These are phyloP conservation scores for Anastrepha obliqua DNA, from an alignment of 1,140 invertebrate species.

Conservation along the genomic window DNA sequence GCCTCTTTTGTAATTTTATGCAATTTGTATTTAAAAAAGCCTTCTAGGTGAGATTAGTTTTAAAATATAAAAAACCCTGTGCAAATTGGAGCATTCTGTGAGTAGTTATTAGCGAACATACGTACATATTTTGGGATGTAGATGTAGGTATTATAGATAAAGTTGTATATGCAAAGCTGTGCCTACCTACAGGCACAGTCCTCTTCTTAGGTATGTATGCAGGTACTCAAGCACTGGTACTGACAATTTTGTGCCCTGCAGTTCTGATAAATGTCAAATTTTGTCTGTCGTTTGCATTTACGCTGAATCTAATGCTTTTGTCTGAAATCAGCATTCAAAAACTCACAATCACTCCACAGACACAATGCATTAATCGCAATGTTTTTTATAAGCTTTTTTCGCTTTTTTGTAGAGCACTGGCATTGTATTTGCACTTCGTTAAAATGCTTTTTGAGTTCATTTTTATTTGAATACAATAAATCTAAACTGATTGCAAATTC, in stretches of 20 bases:
- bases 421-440: slow-evolving; percentile 6
- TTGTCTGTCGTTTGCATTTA: background rate
- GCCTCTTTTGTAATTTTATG: no score
- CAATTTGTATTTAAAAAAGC: no score
- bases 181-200: no score
- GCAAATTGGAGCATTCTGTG: no score
- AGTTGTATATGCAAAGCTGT: background rate
- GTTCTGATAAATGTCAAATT: slow-evolving; percentile 15
- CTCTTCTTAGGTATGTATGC: no score
- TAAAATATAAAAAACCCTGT: no score
- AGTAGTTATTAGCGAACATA: no score
- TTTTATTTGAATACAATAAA: slow-evolving; percentile 32
- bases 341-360: background rate
- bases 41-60: no score
- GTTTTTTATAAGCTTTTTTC: background rate
- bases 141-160: no score
- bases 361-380: background rate
- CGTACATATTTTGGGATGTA: no score
- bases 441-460: background rate
- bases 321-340: background rate
- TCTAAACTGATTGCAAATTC: slow-evolving; percentile 31
- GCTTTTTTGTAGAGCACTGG: background rate
- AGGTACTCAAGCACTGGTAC: no score
- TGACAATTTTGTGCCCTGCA: background rate
- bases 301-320: background rate